Conservation (phyloP, 2,113 vertebrate species). For the Narcine bancroftii region DNA sequence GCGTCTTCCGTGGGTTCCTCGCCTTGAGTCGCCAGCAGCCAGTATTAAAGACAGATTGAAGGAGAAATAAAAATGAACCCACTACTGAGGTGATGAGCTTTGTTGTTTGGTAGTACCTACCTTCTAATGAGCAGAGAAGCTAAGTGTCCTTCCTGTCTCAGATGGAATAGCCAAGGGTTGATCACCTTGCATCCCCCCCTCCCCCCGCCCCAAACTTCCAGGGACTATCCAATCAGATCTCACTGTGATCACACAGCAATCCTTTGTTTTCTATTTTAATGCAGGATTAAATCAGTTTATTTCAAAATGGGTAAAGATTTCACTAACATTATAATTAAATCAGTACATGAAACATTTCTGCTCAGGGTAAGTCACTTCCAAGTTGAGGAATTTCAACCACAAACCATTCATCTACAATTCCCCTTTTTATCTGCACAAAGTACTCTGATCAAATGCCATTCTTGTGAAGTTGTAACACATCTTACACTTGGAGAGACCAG, state of each 20-base stretch:
- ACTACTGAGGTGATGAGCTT: too few species aligned
- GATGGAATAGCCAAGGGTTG: too few species aligned
- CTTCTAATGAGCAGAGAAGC: too few species aligned
- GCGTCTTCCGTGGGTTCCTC: too few species aligned
- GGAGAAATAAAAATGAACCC: too few species aligned
- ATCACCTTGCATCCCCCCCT: too few species aligned
- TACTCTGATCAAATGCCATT: not conserved
- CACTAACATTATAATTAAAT: not conserved
- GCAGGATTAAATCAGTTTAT: not conserved
- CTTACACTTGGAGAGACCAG: not conserved
- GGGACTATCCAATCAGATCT: not conserved
- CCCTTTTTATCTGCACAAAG: not conserved
- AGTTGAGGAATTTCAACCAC: not conserved
- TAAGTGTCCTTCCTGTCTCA: too few species aligned
- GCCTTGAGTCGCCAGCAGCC: too few species aligned
- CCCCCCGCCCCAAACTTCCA: too few species aligned
- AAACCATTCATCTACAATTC: not conserved
- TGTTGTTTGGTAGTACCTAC: too few species aligned
- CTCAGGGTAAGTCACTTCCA: not conserved
- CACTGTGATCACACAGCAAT: not conserved
- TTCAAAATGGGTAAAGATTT: not conserved
- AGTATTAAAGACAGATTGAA: too few species aligned
- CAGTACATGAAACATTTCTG: not conserved
- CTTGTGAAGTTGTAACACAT: not conserved
- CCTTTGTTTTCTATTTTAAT: not conserved